phyloP scores from a whole-genome alignment of 1,140 invertebrate genomes.

The Anastrepha ludens region DNA sequence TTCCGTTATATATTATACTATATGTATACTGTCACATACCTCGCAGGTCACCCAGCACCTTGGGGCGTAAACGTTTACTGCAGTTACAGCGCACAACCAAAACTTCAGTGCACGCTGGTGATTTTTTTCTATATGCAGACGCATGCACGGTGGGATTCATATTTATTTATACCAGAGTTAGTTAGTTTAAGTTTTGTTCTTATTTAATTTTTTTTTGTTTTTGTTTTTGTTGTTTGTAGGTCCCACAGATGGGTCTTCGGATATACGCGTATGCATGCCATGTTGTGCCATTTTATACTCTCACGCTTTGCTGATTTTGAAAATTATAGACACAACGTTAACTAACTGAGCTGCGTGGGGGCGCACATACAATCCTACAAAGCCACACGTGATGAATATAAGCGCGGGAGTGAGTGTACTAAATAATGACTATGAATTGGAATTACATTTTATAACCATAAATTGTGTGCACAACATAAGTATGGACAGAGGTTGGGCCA shows the following conservation, averaged over 20 bases:
- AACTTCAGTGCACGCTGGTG: not conserved
- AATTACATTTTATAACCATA: constrained; percentile 27
- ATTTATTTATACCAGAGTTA: not conserved
- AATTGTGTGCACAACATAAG: constrained; percentile 26
- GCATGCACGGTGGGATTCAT: not conserved
- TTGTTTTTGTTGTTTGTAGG: not conserved
- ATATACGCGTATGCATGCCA: not conserved
- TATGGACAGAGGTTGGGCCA: not conserved
- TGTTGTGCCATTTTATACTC: not conserved
- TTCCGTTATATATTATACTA: too few species aligned
- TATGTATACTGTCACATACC: too few species aligned
- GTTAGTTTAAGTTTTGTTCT: not conserved
- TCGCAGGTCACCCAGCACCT: not conserved
- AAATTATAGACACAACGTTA: constrained; percentile 27
- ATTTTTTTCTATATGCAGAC: constrained; percentile 3
- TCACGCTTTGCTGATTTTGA: constrained; percentile 9
- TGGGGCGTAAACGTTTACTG: not conserved
- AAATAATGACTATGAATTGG: not conserved
- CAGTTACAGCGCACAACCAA: not conserved
- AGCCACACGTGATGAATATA: not conserved
- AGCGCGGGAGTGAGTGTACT: too few species aligned
- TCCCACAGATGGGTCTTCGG: not conserved
- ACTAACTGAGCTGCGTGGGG: not conserved
- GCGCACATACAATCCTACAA: not conserved
- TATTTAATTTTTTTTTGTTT: not conserved